A percentile compares a stretch with the other conserved stretches of the same genome.
These are phyloP conservation scores for Mesorhabditis belari DNA, from an alignment of 2,888 invertebrate genomes.

Conservation along the genomic window DNA sequence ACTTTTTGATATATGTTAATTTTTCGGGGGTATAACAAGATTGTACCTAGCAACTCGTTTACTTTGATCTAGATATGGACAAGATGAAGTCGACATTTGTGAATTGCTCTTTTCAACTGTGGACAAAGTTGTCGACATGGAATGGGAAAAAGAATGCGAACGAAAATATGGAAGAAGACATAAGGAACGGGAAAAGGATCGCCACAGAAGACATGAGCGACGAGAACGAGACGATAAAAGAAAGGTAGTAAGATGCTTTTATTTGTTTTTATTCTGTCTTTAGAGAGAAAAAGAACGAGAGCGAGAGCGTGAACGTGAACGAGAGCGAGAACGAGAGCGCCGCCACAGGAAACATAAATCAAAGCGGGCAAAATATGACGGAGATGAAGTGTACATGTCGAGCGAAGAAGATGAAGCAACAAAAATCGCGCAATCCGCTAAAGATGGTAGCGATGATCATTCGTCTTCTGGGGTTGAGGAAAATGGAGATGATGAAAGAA, in stretches of 20 bases:
- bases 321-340: constrained; percentile 4
- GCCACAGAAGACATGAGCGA: no score
- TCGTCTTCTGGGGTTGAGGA: no score
- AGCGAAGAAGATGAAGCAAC: background rate
- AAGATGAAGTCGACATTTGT: constrained; percentile 18
- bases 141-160: background rate
- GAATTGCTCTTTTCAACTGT: constrained; percentile 16
- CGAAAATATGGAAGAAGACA: background rate
- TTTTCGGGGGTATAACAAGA: background rate
- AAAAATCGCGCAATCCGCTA: no score
- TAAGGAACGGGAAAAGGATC: background rate
- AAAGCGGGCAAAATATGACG: background rate
- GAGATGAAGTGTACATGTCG: background rate
- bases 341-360: background rate
- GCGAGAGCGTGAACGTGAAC: constrained; percentile 5
- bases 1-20: no score
- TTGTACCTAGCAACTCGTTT: background rate
- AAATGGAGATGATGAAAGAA: no score
- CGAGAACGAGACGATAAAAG: no score
- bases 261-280: no score
- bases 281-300: background rate
- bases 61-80: background rate
- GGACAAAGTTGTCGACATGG: constrained; percentile 7
- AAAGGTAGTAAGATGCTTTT: no score
- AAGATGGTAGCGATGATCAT: no score